Percentiles rank a stretch among this genome's conserved stretches.
Conservation (phyloP, 2,888 invertebrate species). For the Drosophila greeni region DNA sequence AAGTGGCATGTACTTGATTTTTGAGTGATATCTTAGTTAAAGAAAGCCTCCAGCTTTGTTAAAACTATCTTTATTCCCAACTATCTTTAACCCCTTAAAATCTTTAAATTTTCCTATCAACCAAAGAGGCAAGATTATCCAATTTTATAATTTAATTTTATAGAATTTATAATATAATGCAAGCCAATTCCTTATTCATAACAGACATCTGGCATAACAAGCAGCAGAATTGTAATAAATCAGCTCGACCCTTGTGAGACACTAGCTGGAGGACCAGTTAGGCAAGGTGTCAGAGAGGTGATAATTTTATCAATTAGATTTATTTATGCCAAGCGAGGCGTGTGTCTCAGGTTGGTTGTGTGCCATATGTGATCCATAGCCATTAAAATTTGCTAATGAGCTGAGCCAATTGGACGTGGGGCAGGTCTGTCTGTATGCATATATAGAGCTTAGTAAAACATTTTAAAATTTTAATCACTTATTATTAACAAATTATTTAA, state of each 20-base stretch:
- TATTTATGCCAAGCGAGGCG: constrained; percentile 37
- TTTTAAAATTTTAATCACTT: background rate
- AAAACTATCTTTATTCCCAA: too few relatives aligned
- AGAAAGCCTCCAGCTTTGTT: background rate
- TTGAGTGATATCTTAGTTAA: background rate
- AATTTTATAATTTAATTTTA: background rate
- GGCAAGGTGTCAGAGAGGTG: constrained; percentile 38
- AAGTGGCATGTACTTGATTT: background rate
- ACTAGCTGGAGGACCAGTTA: constrained; percentile 32
- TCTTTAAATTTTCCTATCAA: background rate
- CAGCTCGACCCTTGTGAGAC: constrained; percentile 16
- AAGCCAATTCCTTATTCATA: constrained; percentile 2
- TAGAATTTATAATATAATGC: background rate
- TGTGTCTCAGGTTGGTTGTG: constrained; percentile 4
- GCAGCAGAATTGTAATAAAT: constrained; percentile 17
- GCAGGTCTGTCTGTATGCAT: constrained; percentile 19
- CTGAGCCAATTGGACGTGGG: constrained; percentile 17
- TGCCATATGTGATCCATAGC: constrained; percentile 22
- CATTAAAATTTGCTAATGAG: constrained; percentile 41
- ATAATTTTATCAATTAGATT: constrained; percentile 52
- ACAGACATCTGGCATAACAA: constrained; percentile 12
- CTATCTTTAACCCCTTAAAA: background rate
- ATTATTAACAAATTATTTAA: background rate
- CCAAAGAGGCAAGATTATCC: background rate
- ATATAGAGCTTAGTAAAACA: background rate